Conservation (phyloP, 2,797 vertebrate genomes). For the Poecilia gillii region DNA sequence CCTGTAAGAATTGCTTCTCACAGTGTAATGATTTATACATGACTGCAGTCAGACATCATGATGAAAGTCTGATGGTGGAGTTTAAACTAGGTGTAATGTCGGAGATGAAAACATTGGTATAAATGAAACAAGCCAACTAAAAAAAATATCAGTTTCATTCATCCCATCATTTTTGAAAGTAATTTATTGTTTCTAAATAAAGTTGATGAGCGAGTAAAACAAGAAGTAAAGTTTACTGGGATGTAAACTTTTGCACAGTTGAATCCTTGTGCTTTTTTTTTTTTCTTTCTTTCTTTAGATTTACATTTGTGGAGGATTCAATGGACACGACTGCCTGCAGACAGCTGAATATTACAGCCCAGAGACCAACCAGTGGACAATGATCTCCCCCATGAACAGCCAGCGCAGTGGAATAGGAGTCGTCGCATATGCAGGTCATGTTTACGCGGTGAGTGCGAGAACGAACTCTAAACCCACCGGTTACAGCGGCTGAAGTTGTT, state of each 20-base stretch:
- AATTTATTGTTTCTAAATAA: neutral
- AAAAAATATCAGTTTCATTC: neutral
- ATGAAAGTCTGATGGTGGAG: neutral
- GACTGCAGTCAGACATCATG: neutral
- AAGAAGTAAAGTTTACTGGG: too few species aligned
- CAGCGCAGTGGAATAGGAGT: conserved; percentile 74
- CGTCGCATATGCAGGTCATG: conserved; percentile 27
- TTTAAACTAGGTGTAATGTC: neutral
- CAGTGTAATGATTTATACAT: neutral
- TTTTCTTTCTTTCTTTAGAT: conserved; percentile 35
- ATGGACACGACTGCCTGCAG: conserved; percentile 78
- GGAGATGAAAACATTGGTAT: neutral
- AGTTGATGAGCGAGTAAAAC: neutral
- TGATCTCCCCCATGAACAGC: conserved; percentile 79
- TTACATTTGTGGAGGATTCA: conserved; percentile 83
- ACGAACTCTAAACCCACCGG: neutral
- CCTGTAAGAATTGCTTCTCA: neutral
- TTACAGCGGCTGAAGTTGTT: neutral
- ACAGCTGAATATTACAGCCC: conserved; percentile 82
- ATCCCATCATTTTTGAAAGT: neutral
- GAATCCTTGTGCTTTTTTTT: neutral
- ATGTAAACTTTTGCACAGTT: neutral
- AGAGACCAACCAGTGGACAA: conserved; percentile 81
- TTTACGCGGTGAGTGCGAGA: conserved; percentile 61
- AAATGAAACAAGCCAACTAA: neutral